Base-by-base conservation (phyloP, 2,797 vertebrate genomes). In the Gephyroberyx darwinii region DNA sequence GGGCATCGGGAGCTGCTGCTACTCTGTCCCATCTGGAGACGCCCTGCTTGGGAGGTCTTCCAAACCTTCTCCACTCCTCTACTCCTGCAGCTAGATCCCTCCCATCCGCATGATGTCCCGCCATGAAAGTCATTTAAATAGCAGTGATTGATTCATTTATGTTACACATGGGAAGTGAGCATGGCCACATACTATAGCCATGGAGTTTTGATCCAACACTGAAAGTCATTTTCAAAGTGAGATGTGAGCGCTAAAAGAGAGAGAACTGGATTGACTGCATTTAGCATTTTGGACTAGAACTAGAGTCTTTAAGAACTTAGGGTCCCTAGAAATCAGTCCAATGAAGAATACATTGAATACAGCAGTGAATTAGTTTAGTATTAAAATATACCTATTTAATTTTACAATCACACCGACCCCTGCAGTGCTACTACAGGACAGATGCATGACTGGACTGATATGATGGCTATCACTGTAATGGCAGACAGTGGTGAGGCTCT, bases 1-100 rank as follows among this genome's bases (percentile, higher is more conserved):
- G 56, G 39, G 41, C 65, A 61, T 64, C 53, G 55, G 35, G 55
- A 73, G 68, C 33, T 35, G 55, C 64, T 72, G 63, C 41, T 74
- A 6, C 51, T 69, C 50, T 51, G 37, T 74, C 81, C 65, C 71
- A 81, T 72, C 78, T 84, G 76, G 63, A 76, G 70, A 68, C 39
- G 14, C 5, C 35, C 31, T 8, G 0, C 50, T 16, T 37, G 20
- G 43, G 54, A 70, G 20, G 55, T 59, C 72, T 72, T 82, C 62
- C 52, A 62, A 77, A 78, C 39, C 31, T 4, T 63, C 1, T 60
- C 13, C 43, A 26, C n/a, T 68, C 55, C 79, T 10, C 39, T 68
- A 5, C 26, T 76, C n/a, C 70, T 63, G 9, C 19, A 63, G 26
- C 48, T 35, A 31, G 31, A 74, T 43, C 41, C 12, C 20, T 52